Conservation (phyloP, 2,797 vertebrate genomes). For the Neomorphus geoffroyi region DNA sequence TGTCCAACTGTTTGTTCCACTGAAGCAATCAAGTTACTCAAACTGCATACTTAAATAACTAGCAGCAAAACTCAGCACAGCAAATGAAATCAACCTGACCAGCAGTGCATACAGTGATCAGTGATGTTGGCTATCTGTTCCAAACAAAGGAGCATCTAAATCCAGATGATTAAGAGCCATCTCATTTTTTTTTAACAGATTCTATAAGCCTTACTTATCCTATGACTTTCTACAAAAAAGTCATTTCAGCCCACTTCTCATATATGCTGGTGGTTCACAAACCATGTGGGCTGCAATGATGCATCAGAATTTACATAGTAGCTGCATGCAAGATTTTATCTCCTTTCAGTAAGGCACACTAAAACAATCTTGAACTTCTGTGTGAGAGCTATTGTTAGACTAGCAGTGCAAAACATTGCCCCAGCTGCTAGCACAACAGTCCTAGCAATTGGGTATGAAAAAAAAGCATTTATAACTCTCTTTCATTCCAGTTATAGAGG, state of each 20-base stretch:
- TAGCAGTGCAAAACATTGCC: neutral
- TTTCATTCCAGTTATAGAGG: neutral
- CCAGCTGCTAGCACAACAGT: neutral
- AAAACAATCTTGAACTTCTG: neutral
- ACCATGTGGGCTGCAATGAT: neutral
- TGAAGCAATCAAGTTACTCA: neutral
- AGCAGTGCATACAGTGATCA: neutral
- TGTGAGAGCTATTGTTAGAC: neutral
- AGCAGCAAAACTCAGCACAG: neutral
- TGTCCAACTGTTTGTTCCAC: neutral
- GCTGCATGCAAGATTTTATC: neutral
- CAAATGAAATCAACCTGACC: neutral
- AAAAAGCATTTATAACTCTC: neutral
- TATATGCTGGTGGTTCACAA: neutral
- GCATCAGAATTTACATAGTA: constrained; percentile 17
- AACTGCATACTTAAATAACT: neutral
- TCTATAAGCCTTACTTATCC: neutral
- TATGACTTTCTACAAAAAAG: neutral
- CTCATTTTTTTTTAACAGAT: neutral
- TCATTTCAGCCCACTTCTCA: neutral
- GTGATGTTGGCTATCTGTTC: neutral
- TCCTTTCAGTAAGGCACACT: neutral
- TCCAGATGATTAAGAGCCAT: neutral
- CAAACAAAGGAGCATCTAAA: neutral
- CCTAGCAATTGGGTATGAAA: neutral